phyloP scores from a whole-genome alignment of 2,797 vertebrate species.

The Amazona ochrocephala region DNA sequence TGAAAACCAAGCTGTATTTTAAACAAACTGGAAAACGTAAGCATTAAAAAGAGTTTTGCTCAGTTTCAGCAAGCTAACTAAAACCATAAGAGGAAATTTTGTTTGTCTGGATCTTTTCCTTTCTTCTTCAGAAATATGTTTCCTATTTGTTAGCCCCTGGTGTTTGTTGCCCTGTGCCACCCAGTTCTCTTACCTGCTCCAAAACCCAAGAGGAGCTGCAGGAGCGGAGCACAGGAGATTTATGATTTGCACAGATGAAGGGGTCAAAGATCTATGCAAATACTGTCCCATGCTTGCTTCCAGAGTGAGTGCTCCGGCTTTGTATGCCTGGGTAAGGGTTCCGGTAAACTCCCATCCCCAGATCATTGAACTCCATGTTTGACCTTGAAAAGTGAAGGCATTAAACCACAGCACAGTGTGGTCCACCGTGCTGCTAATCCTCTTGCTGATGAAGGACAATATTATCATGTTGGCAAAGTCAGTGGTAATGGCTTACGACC shows the following conservation, averaged over 20 bases:
- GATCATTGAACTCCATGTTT: background rate
- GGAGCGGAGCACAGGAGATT: background rate
- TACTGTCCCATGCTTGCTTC: background rate
- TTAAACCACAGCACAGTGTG: background rate
- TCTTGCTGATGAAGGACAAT: constrained; percentile 31
- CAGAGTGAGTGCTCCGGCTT: background rate
- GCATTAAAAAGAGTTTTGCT: background rate
- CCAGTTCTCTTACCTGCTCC: background rate
- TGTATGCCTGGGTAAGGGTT: background rate
- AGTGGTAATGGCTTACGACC: constrained; percentile 43
- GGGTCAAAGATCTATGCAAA: background rate
- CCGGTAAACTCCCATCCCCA: background rate
- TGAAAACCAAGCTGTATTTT: constrained; percentile 9
- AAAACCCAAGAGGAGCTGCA: background rate
- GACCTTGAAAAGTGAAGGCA: constrained; percentile 1
- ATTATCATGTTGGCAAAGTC: constrained; percentile 24
- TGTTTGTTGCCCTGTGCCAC: background rate
- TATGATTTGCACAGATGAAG: background rate
- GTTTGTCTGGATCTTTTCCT: background rate
- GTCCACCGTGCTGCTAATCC: background rate
- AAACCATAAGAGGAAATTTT: background rate
- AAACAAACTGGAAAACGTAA: background rate
- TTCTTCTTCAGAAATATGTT: background rate
- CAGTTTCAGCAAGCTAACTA: background rate
- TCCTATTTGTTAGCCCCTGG: background rate